phyloP scores from a whole-genome alignment of 2,888 invertebrate genomes.

The Dynastes grantii region DNA sequence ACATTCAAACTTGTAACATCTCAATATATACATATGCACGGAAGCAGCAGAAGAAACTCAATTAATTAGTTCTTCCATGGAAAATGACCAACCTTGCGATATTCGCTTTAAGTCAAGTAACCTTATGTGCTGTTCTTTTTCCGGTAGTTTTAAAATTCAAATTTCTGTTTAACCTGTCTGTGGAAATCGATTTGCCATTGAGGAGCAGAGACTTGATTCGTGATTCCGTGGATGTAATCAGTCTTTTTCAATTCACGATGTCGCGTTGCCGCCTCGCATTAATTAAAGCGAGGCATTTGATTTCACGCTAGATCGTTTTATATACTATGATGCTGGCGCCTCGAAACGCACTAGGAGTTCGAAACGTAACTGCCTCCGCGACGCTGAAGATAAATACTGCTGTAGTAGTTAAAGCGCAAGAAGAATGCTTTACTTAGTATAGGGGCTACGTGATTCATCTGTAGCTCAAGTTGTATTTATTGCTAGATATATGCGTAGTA shows the following conservation, averaged over 20 bases:
- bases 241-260: conserved; percentile 40
- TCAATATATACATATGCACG: too few species aligned
- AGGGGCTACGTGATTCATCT: too few species aligned
- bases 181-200: conserved; percentile 31
- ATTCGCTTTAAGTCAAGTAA: background rate
- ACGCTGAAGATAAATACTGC: conserved; percentile 5
- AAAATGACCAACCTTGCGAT: background rate
- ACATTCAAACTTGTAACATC: too few species aligned
- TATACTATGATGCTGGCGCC: background rate
- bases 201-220: background rate
- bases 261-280: conserved; percentile 20
- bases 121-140: background rate
- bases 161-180: conserved; percentile 1
- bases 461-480: conserved; percentile 5
- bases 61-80: too few species aligned
- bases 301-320: conserved; percentile 29
- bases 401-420: background rate
- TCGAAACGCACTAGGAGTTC: conserved; percentile 6
- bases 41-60: too few species aligned
- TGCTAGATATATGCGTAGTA: too few species aligned
- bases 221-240: conserved; percentile 16
- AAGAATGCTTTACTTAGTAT: too few species aligned
- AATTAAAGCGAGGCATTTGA: conserved; percentile 36
- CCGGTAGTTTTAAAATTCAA: conserved; percentile 25
- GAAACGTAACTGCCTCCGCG: background rate